Conservation (phyloP, 2,113 vertebrate species). For the Phrynocephalus versicolor region DNA sequence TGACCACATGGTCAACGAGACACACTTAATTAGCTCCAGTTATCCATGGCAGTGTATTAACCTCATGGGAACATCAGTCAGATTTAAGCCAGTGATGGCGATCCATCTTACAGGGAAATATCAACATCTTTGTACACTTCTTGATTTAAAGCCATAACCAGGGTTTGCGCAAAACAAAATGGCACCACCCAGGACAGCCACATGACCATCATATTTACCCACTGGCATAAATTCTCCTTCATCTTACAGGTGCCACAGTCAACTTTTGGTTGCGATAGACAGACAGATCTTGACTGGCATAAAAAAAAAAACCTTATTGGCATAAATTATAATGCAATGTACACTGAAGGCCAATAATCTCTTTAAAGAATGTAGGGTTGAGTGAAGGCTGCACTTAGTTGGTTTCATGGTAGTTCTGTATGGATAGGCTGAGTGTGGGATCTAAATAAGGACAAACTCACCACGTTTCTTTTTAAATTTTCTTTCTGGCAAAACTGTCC, state of each 20-base stretch:
- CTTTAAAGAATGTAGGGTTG: background rate
- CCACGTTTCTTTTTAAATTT: background rate
- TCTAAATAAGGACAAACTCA: background rate
- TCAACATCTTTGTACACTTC: background rate
- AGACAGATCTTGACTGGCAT: too few relatives aligned
- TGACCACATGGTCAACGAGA: too few relatives aligned
- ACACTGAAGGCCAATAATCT: background rate
- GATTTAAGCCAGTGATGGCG: too few relatives aligned
- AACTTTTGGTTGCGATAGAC: too few relatives aligned
- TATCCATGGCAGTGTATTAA: too few relatives aligned
- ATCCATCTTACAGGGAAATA: background rate
- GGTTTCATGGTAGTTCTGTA: background rate
- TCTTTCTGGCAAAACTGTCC: background rate
- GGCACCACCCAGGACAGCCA: background rate
- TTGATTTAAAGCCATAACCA: background rate
- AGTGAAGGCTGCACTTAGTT: background rate
- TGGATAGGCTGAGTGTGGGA: background rate
- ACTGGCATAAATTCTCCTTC: too few relatives aligned
- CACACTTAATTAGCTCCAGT: too few relatives aligned
- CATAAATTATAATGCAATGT: too few relatives aligned
- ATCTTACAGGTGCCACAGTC: too few relatives aligned
- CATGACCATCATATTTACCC: too few relatives aligned
- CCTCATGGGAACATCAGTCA: too few relatives aligned
- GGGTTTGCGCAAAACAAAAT: background rate
- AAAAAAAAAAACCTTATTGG: too few relatives aligned